Evolutionary conservation across 2,888 invertebrate species (phyloP).

Genomic region (Oeneis ivallda): DNA sequence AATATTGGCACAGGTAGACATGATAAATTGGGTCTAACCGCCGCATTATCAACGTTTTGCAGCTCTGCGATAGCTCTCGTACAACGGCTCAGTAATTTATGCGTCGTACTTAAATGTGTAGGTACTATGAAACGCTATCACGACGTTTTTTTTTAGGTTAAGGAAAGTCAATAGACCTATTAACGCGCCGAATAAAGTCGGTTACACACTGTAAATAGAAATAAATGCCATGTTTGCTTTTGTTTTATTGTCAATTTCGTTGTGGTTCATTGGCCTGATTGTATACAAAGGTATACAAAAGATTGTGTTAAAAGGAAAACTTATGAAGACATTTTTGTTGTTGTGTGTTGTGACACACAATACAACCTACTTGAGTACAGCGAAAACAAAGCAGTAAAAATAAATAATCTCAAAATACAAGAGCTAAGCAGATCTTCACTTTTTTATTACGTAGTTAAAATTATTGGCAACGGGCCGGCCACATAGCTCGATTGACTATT

Average conservation of each 20-base stretch:
- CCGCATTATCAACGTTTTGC: neutral
- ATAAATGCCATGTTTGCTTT: slow-evolving; percentile 17
- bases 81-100: slow-evolving; percentile 27
- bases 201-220: slow-evolving; percentile 27
- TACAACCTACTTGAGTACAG: too few relatives aligned
- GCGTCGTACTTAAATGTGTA: slow-evolving; percentile 25
- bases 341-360: too few relatives aligned
- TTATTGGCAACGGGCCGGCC: too few relatives aligned
- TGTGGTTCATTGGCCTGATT: slow-evolving; percentile 7
- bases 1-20: neutral
- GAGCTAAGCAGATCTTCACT: too few relatives aligned
- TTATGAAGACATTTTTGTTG: neutral
- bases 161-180: slow-evolving; percentile 34
- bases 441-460: too few relatives aligned
- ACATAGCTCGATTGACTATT: too few relatives aligned
- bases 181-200: slow-evolving; percentile 25
- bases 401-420: too few relatives aligned
- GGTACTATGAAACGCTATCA: slow-evolving; percentile 28
- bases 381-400: neutral
- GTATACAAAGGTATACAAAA: neutral
- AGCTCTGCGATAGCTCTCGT: neutral
- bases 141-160: slow-evolving; percentile 39
- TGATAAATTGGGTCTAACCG: neutral
- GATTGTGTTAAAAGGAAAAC: neutral
- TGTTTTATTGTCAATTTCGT: slow-evolving; percentile 18